Evolutionary conservation across 2,797 vertebrate genomes (phyloP).

Genomic region (Rhynchotus rufescens): DNA sequence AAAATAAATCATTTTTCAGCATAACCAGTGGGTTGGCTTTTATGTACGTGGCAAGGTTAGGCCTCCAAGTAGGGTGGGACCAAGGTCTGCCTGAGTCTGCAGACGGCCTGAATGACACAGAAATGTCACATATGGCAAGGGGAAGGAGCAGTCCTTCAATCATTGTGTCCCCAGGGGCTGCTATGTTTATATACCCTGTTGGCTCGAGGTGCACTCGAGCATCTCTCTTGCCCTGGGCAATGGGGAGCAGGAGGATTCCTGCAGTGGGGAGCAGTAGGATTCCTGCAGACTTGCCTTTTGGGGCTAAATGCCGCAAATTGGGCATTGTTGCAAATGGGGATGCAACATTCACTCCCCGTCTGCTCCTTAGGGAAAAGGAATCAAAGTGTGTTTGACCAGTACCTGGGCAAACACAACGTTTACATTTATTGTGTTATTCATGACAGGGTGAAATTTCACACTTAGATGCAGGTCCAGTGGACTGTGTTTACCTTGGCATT

Average conservation of each 20-base stretch:
- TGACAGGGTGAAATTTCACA: slow-evolving; percentile 40
- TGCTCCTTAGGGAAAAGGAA: not conserved
- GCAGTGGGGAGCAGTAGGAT: not conserved
- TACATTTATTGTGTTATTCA: slow-evolving; percentile 28
- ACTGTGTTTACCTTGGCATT: slow-evolving; percentile 54
- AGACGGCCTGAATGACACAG: not conserved
- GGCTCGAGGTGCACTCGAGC: not conserved
- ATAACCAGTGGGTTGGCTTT: not conserved
- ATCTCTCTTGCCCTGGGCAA: not conserved
- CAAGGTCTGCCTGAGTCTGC: accelerated
- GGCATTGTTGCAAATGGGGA: too few species aligned
- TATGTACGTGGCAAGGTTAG: accelerated
- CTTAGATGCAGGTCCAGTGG: slow-evolving; percentile 43
- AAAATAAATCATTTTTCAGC: not conserved
- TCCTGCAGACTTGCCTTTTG: not conserved
- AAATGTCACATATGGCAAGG: not conserved
- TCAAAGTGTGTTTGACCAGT: not conserved
- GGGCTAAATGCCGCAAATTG: too few species aligned
- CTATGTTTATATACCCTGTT: not conserved
- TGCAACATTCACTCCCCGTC: accelerated
- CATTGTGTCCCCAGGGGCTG: not conserved
- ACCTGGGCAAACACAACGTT: slow-evolving; percentile 12
- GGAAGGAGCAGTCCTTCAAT: not conserved
- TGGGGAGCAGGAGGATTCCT: not conserved
- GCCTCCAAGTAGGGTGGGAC: not conserved